phyloP scores from a whole-genome alignment of 2,113 vertebrate genomes.

The Pyrgilauda ruficollis region DNA sequence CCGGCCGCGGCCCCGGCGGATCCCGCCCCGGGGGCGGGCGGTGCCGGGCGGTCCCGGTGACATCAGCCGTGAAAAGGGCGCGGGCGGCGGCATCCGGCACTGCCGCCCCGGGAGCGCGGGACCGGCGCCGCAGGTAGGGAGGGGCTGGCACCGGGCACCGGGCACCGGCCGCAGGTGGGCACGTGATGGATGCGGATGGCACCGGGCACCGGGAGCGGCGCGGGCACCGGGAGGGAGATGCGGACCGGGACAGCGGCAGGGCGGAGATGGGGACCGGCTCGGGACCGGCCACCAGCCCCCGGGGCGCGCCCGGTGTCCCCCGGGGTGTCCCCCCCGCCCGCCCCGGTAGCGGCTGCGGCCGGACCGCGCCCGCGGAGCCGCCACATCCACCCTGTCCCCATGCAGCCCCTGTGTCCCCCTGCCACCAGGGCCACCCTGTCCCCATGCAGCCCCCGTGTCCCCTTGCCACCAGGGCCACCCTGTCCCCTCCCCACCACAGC shows the following conservation, averaged over 20 bases:
- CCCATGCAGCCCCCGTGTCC: too few relatives aligned
- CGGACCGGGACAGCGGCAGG: not conserved
- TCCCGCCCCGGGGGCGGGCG: not conserved
- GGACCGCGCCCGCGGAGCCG: not conserved
- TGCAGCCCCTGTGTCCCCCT: too few relatives aligned
- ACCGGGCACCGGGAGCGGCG: not conserved
- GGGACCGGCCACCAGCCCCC: not conserved
- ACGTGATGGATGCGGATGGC: not conserved
- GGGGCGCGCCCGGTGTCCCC: not conserved
- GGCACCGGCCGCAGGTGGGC: not conserved
- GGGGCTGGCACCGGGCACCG: not conserved
- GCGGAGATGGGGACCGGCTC: not conserved
- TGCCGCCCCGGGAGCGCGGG: not conserved
- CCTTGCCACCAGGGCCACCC: not conserved
- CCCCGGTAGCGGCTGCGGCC: not conserved
- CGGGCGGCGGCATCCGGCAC: conserved; percentile 7
- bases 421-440: too few relatives aligned
- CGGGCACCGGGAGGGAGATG: not conserved
- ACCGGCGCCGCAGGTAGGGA: conserved; percentile 4
- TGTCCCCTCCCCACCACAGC: too few relatives aligned
- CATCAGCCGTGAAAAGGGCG: conserved; percentile 36
- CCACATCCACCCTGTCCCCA: not conserved
- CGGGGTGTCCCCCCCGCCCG: not conserved
- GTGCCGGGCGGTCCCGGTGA: too few relatives aligned
- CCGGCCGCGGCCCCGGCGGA: not conserved